Percentiles rank a stretch among this genome's conserved stretches.
Conservation (phyloP, 2,113 vertebrate species). For the Muntiacus reevesi region DNA sequence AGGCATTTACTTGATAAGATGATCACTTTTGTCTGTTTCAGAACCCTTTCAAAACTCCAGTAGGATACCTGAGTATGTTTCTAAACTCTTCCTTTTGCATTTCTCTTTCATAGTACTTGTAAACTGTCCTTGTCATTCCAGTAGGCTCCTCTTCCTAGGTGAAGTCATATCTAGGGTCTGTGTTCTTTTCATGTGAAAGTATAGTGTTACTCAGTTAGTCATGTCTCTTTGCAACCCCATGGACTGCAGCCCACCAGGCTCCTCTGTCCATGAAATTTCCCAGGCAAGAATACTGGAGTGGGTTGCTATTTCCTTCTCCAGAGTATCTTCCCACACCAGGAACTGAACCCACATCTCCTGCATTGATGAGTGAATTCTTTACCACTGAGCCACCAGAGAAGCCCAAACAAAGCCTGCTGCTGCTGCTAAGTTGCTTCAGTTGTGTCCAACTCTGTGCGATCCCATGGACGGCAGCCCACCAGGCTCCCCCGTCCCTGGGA, state of each 20-base stretch:
- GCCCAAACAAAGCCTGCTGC: not conserved
- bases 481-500: too few relatives aligned
- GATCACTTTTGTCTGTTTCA: slow-evolving; percentile 5
- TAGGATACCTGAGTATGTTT: not conserved
- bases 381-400: not conserved
- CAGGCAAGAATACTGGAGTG: not conserved
- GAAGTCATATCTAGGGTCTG: not conserved
- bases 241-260: not conserved
- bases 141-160: not conserved
- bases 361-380: not conserved
- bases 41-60: not conserved
- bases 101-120: not conserved
- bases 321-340: not conserved
- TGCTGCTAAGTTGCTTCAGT: too few relatives aligned
- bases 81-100: not conserved
- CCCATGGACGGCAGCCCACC: too few relatives aligned
- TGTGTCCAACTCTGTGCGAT: too few relatives aligned
- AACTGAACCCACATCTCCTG: not conserved
- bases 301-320: not conserved
- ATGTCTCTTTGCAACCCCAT: not conserved
- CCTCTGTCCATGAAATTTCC: not conserved
- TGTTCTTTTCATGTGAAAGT: not conserved
- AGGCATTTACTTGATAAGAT: not conserved
- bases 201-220: not conserved
- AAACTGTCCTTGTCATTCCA: not conserved